Evolutionary conservation across 1,140 invertebrate genomes (phyloP).

Genomic region (Acarapis woodi): DNA sequence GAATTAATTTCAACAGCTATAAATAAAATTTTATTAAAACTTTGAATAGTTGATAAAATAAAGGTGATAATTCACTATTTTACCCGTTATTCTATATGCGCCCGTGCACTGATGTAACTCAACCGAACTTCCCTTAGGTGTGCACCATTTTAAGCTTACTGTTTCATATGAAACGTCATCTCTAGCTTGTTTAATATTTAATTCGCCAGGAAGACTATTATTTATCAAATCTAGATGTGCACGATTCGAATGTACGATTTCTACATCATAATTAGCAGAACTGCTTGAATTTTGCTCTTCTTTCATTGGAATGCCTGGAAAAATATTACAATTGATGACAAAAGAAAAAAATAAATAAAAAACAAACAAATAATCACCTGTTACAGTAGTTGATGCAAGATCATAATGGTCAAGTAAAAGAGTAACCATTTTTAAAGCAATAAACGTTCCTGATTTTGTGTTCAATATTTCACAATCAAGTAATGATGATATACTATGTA

Average conservation of each 20-base stretch:
- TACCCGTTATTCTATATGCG: conserved; percentile 67
- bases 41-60: too few species aligned
- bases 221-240: conserved; percentile 48
- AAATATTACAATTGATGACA: conserved; percentile 64
- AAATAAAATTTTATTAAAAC: too few species aligned
- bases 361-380: too few species aligned
- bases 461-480: conserved; percentile 31
- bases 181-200: conserved; percentile 13
- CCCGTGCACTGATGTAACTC: conserved; percentile 41
- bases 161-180: conserved; percentile 36
- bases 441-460: conserved; percentile 27
- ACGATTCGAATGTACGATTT: conserved; percentile 57
- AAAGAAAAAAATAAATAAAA: conserved; percentile 34
- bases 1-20: conserved; percentile 76
- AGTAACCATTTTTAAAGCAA: conserved; percentile 19
- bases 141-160: conserved; percentile 80
- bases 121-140: conserved; percentile 45
- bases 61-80: too few species aligned
- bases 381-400: conserved; percentile 79
- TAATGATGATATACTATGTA: not conserved
- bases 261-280: conserved; percentile 90
- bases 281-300: conserved; percentile 94
- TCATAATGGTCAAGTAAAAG: conserved; percentile 39
- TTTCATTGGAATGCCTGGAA: conserved; percentile 96
- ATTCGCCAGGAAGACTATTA: conserved; percentile 12